A percentile compares a stretch with the other conserved stretches of the same genome.
Conservation (phyloP, 1,140 invertebrate genomes). For the Hesperophylax magnus region DNA sequence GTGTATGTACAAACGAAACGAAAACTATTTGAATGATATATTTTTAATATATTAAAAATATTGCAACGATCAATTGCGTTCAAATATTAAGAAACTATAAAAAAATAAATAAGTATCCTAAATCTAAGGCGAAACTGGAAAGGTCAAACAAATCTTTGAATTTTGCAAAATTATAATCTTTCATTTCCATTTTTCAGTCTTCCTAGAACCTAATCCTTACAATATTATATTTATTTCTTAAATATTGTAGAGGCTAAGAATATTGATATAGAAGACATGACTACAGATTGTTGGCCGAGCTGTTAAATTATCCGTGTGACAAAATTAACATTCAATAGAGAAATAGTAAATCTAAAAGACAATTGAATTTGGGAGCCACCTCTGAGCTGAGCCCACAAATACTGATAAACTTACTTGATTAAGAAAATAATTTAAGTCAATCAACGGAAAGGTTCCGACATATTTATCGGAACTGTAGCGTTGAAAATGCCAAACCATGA, state of each 20-base stretch:
- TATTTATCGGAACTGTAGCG: too few species aligned
- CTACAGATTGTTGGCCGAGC: too few species aligned
- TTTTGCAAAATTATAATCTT: background rate
- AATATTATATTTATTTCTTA: background rate
- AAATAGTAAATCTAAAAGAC: too few species aligned
- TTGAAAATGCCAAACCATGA: too few species aligned
- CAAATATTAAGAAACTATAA: slow-evolving; percentile 17
- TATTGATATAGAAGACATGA: background rate
- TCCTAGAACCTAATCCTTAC: background rate
- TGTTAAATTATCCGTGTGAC: too few species aligned
- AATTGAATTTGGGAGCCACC: too few species aligned
- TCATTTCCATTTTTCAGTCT: background rate
- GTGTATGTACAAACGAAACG: slow-evolving; percentile 18
- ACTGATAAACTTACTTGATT: too few species aligned
- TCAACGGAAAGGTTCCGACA: too few species aligned
- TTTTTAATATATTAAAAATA: slow-evolving; percentile 17
- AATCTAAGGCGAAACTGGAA: slow-evolving; percentile 4
- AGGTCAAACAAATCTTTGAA: background rate
- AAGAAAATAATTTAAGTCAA: too few species aligned
- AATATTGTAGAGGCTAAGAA: background rate
- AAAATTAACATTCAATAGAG: too few species aligned
- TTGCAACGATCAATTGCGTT: background rate
- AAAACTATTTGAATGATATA: background rate
- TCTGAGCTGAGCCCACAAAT: too few species aligned
- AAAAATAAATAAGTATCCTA: slow-evolving; percentile 39